Evolutionary conservation across 2,113 vertebrate genomes (phyloP), one percentile per base, ranked within the genome.

Genomic region (Hipposideros armiger): DNA sequence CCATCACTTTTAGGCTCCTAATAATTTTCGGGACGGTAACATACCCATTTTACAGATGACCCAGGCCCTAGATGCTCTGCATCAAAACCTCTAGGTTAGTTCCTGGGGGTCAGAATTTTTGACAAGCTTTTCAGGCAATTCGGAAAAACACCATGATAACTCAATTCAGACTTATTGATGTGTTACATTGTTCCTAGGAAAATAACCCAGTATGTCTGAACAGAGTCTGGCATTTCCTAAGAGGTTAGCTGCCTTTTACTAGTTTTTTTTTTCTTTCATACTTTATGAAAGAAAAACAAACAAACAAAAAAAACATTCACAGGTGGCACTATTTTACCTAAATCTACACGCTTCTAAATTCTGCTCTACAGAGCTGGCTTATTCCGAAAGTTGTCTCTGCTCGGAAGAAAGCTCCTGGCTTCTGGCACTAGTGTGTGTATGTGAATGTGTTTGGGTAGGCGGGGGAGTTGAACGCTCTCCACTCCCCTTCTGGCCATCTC

Each of bases 401-500:
- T 96, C 30, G 58, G 66, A 93, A 95, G 90, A 47, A 91, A 83
- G 73, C 52, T n/a, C 28, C 84, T 87, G 56, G 50, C 76, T 87
- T 40, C 85, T 74, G 70, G 52, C 58, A 11, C 52, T 62, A 7
- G 50, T 78, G 32, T 20, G 69, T 50, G 47, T 50, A 11, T 50
- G 17, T 19, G 66, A 7, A 30, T 50, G 47, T 50, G 30, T 16
- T n/a, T 3, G 19, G n/a, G 2, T 22, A 36, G 11, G 47, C n/a
- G 7, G 14, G 10, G 7, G 1, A 16, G 26, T 77, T 82, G 28
- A 62, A 42, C 66, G 66, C 50, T 72, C 10, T 64, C 58, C 30
- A 66, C n/a, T 76, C 42, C 58, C 90, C 92, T 84, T 91, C 80
- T 95, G 88, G 87, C 67, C 74, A 70, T 87, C 81, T 82, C 84